Evolutionary conservation across 2,113 vertebrate species (phyloP).

Genomic region (Carlito syrichta): DNA sequence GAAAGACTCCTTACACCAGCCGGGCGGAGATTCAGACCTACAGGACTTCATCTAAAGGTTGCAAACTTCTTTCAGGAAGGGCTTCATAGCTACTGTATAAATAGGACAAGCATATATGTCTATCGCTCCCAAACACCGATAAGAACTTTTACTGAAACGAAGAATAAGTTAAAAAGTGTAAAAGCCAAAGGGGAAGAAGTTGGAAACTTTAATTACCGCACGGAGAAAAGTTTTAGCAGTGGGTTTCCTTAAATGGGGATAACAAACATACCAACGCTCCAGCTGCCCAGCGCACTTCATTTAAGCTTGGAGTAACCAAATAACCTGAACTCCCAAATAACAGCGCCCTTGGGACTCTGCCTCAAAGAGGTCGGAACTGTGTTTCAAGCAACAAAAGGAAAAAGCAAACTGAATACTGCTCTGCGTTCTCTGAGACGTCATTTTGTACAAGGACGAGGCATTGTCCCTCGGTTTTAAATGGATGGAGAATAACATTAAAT

Average conservation of each 20-base stretch:
- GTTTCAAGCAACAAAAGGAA: conserved; percentile 67
- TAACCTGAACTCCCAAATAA: conserved; percentile 67
- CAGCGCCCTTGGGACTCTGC: conserved; percentile 65
- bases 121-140: conserved; percentile 37
- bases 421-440: conserved; percentile 69
- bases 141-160: conserved; percentile 78
- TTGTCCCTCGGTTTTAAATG: conserved; percentile 64
- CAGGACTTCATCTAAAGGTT: conserved; percentile 54
- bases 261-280: conserved; percentile 45
- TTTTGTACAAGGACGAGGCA: conserved; percentile 70
- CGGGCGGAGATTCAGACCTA: conserved; percentile 63
- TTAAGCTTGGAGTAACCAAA: conserved; percentile 63
- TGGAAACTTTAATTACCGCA: conserved; percentile 74
- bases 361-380: conserved; percentile 64
- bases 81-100: conserved; percentile 53
- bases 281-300: conserved; percentile 17
- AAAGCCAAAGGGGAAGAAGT: conserved; percentile 76
- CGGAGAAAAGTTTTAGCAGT: conserved; percentile 78
- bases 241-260: conserved; percentile 56
- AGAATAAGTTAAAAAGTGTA: conserved; percentile 70
- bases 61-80: conserved; percentile 61
- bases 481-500: conserved; percentile 64
- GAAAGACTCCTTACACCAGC: conserved; percentile 41
- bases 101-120: conserved; percentile 48
- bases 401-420: conserved; percentile 64